Percentiles rank a stretch among this genome's conserved stretches.
phyloP scores from a whole-genome alignment of 2,888 invertebrate species.

The Trypoxylon attenuatum region DNA sequence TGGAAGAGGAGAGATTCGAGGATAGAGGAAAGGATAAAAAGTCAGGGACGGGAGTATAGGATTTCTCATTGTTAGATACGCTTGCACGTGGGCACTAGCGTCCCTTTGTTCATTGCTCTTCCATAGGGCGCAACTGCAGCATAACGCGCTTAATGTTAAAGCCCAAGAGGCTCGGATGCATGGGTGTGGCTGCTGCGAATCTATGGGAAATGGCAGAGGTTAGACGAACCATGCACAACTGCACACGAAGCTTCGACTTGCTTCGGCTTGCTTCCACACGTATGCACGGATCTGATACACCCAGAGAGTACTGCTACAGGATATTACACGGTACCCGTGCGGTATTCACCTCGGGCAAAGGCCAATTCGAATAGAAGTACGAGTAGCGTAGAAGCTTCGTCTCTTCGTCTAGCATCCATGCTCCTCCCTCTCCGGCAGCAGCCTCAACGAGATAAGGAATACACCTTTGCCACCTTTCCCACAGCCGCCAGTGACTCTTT shows the following conservation, averaged over 20 bases:
- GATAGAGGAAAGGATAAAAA: too few species aligned
- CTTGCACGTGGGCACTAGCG: too few species aligned
- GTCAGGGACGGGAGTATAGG: too few species aligned
- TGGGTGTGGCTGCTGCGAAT: conserved; percentile 64
- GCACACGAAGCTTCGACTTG: conserved; percentile 32
- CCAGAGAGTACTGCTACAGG: conserved; percentile 26
- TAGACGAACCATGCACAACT: conserved; percentile 44
- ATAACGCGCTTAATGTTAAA: conserved; percentile 45
- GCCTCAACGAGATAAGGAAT: conserved; percentile 12
- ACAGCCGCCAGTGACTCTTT: conserved; percentile 2
- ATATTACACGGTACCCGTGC: conserved; percentile 31
- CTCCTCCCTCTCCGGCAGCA: conserved; percentile 8
- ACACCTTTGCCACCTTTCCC: conserved; percentile 37
- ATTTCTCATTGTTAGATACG: too few species aligned
- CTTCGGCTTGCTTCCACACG: conserved; percentile 11
- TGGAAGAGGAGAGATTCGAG: too few species aligned
- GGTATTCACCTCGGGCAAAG: conserved; percentile 46
- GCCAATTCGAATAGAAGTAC: conserved; percentile 41
- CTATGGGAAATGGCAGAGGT: conserved; percentile 70
- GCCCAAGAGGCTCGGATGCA: conserved; percentile 33
- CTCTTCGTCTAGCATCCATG: conserved; percentile 20
- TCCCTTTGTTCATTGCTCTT: conserved; percentile 39
- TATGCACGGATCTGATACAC: conserved; percentile 36
- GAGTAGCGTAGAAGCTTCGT: conserved; percentile 28
- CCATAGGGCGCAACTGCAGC: conserved; percentile 11